Evolutionary conservation across 2,888 invertebrate species (phyloP), one percentile per base, ranked within the genome.

Genomic region (Aphrophora alni): DNA sequence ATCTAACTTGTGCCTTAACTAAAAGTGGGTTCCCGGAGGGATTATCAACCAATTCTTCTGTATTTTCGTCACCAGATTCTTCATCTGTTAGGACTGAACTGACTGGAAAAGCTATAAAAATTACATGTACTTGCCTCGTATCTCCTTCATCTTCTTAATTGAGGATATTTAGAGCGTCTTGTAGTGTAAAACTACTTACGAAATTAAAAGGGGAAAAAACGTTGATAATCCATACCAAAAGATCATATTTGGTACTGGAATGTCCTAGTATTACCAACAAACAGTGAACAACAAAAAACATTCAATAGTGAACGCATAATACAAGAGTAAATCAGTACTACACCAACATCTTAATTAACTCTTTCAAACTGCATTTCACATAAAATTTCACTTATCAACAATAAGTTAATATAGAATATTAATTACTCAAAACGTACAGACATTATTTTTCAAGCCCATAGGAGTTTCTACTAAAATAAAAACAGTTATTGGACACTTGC

Each of bases 41-140:
- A 77, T 83, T 78, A 78, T 75, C 80, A 24, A 81, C 59, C 73
- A 74, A 69, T 1, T 76, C 81, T 28, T 38, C 78, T 38, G 28
- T 69, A 78, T 81, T 79, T 69, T 82, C 80, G 71, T 82, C 82
- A 24, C 74, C 82, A 27, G 77, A 83, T 38, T 80, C 77, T 71
- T 82, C 77, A 78, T 82, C 78, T 7, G 82, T 80, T 27, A 82
- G 68, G 68, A 80, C 33, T 74, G 77, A 38, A 28, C 80, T 78
- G 24, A 76, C 78, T 70, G 83, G 82, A 1, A 77, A 71, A 28
- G 73, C 78, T 51, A 80, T 80, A 77, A 44, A 82, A 69, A 82
- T 38, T 75, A 75, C 81, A n/a, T 78, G 69, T 44, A 78, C 77
- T 21, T 25, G 73, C 75, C 44, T 26, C 70, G 51, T 77, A 69